phyloP scores from a whole-genome alignment of 2,888 invertebrate species.

The Agrochola litura region DNA sequence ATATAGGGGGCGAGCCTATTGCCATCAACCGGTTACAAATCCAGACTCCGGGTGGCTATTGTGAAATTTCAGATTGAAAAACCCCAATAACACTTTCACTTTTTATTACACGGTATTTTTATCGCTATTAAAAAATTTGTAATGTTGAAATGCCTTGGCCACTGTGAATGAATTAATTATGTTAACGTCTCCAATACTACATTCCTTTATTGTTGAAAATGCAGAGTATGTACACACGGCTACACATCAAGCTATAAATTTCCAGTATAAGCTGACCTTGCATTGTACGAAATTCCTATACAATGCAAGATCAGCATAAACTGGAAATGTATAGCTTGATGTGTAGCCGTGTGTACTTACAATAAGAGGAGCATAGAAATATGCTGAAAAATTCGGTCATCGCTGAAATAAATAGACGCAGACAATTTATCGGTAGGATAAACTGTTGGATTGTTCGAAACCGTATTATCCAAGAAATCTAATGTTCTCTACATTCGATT shows the following conservation, averaged over 20 bases:
- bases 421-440: conserved; percentile 43
- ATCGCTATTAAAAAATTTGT: not conserved
- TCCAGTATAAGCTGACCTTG: too few species aligned
- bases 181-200: not conserved
- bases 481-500: not conserved
- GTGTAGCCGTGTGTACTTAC: not conserved
- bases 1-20: not conserved
- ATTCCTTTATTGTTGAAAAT: conserved; percentile 35
- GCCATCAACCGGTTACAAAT: not conserved
- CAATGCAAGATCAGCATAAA: too few species aligned
- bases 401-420: conserved; percentile 45
- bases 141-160: conserved; percentile 2
- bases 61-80: not conserved
- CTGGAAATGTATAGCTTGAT: too few species aligned
- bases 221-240: not conserved
- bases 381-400: conserved; percentile 30
- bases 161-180: conserved; percentile 6
- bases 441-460: conserved; percentile 22
- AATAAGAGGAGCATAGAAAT: conserved; percentile 17
- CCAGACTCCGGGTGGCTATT: not conserved
- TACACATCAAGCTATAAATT: too few species aligned
- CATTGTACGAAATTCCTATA: too few species aligned
- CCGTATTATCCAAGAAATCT: conserved; percentile 19
- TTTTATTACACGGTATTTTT: not conserved
- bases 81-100: not conserved